Evolutionary conservation across 2,888 invertebrate species (phyloP).

Genomic region (Deroplatys truncata): DNA sequence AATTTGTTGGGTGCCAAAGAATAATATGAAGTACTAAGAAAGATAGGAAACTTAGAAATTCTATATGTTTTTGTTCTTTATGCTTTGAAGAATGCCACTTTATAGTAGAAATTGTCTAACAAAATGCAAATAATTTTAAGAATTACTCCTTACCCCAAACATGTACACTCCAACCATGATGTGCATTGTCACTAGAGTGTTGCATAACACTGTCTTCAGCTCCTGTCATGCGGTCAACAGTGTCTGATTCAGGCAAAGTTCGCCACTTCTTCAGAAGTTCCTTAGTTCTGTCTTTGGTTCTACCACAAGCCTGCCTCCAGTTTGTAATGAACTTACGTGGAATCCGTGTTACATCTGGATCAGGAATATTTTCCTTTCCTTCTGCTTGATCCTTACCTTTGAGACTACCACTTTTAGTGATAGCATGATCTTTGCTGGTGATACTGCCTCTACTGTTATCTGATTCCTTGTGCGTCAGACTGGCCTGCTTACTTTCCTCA

Average conservation of each 20-base stretch:
- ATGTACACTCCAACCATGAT: slow-evolving; percentile 68
- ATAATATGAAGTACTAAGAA: no score
- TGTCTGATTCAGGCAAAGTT: slow-evolving; percentile 57
- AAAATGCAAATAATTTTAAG: no score
- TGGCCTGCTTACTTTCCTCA: not conserved
- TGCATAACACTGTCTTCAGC: slow-evolving; percentile 28
- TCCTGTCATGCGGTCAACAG: slow-evolving; percentile 23
- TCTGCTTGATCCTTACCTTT: not conserved
- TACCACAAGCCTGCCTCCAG: slow-evolving; percentile 71
- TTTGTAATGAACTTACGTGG: slow-evolving; percentile 69
- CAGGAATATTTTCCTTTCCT: not conserved
- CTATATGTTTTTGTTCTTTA: no score
- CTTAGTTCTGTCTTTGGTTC: slow-evolving; percentile 69
- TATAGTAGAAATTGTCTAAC: no score
- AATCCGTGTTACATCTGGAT: slow-evolving; percentile 47
- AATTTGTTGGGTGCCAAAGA: no score
- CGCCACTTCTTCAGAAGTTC: slow-evolving; percentile 68
- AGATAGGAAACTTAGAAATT: no score
- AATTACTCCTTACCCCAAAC: slow-evolving; percentile 61
- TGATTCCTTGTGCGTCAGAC: not conserved
- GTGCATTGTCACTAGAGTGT: not conserved
- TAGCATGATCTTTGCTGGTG: not conserved
- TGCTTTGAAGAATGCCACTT: no score
- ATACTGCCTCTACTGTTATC: not conserved
- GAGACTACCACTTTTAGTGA: not conserved